Evolutionary conservation across 1,140 invertebrate species (phyloP).

Genomic region (Schlechtendalia chinensis): DNA sequence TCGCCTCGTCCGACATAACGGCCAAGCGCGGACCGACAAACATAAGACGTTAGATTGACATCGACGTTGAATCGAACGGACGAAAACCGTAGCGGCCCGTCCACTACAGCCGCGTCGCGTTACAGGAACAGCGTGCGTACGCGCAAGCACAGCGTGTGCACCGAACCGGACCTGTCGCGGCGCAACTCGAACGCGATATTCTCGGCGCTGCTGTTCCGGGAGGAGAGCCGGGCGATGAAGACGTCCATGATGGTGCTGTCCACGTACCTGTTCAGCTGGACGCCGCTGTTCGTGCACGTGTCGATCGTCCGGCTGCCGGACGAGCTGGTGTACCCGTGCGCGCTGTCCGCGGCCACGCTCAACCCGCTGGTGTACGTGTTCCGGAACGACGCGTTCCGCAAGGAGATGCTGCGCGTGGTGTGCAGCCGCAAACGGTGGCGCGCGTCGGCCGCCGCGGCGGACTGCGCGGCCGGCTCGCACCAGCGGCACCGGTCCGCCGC

Average conservation of each 20-base stretch:
- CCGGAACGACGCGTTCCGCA: slow-evolving; percentile 57
- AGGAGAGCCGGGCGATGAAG: slow-evolving; percentile 62
- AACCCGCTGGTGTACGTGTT: slow-evolving; percentile 64
- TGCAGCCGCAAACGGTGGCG: slow-evolving; percentile 52
- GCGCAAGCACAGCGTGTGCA: slow-evolving; percentile 60
- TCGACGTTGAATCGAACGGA: too few relatives aligned
- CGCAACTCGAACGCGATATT: slow-evolving; percentile 52
- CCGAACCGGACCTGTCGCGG: slow-evolving; percentile 53
- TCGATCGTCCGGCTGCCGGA: slow-evolving; percentile 47
- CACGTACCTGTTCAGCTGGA: slow-evolving; percentile 61
- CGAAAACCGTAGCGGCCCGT: too few relatives aligned
- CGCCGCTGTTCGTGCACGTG: slow-evolving; percentile 59
- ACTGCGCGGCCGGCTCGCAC: too few relatives aligned
- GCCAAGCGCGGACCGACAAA: too few relatives aligned
- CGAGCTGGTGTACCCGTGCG: slow-evolving; percentile 51
- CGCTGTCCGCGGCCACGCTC: slow-evolving; percentile 54
- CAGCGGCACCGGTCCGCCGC: too few relatives aligned
- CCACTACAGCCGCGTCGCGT: too few relatives aligned
- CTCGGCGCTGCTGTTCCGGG: slow-evolving; percentile 58
- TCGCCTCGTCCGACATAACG: too few relatives aligned
- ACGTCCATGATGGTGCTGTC: slow-evolving; percentile 61
- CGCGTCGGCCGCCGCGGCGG: neutral
- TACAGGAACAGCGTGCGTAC: slow-evolving; percentile 60
- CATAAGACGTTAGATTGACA: too few relatives aligned
- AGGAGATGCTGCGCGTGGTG: slow-evolving; percentile 56